Evolutionary conservation across 2,797 vertebrate species (phyloP), one percentile per base, ranked within the genome.

Genomic region (Urocyon cinereoargenteus): DNA sequence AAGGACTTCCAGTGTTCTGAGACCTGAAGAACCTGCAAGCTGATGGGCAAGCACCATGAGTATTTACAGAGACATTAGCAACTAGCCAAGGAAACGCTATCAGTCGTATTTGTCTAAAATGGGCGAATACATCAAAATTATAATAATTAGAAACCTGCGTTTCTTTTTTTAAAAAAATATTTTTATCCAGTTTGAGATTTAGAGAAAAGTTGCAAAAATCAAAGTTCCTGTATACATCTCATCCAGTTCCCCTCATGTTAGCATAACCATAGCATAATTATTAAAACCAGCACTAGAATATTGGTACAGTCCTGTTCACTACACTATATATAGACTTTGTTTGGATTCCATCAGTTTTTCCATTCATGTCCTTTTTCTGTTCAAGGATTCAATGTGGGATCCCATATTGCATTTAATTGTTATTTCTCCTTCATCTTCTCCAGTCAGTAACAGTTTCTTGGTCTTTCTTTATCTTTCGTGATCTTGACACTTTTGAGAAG

Each of bases 21-120:
- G 70, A 94, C 19, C 28, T n/a, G 19, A 90, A 66, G 31, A 45
- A 51, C 53, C 45, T 86, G 34, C 81, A 91, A 79, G 51, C 15
- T 73, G n/a, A 55, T 55, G 70, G 68, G 34, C 55, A 72, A 49
- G 75, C n/a, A 36, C 68, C 34, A 73, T 49, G 19, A 82, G 49
- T 77, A 77, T 73, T 87, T 90, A 66, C 31, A 85, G 77, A 87
- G 45, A 94, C 89, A 82, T 79, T 15, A 95, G 61, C 19, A 88
- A 90, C 13, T 45, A 73, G 59, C 85, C 24, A 90, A 90, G 49
- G 9, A 92, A 75, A 90, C 0, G 36, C 9, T 15, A 59, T 18
- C 22, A 36, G 14, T 87, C 72, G 72, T 93, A 86, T 61, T 64
- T 94, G 26, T 75, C n/a, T 59, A 72, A 21, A 85, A 75, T 77